Evolutionary conservation across 2,888 invertebrate species (phyloP), one percentile per base, ranked within the genome.

Genomic region (Frankliniella fusca): DNA sequence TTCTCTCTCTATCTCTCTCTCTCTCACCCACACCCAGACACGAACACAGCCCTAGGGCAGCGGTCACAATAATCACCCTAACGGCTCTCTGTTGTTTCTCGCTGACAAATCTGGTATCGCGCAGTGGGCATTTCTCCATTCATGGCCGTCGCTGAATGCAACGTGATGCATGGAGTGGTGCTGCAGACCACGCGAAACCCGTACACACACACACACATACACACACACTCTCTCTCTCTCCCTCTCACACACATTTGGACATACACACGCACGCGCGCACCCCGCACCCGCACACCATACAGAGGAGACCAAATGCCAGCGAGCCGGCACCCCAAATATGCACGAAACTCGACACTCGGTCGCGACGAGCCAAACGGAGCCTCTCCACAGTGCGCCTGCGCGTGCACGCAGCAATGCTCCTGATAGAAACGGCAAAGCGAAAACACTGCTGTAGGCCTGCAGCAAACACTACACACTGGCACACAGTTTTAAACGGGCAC

Each of bases 51-150:
- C 70, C 27, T 11, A 7, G 70, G 70, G 23, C 70, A 27, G 27
- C 70, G 23, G 70, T 23, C 70, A 76, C 70, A 76, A 76, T 27
- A 76, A 76, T 76, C 70, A 76, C 27, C 70, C 70, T 76, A 76
- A 76, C 70, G 27, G 70, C 23, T 23, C 27, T 27, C 0, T 76
- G 70, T 76, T 76, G 70, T 76, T 76, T 23, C 11, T 23, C 70
- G 70, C 27, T 76, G 70, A 76, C 70, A 76, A 76, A 76, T 76
- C 70, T 76, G 70, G 70, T 76, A 76, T 76, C 70, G 70, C 70
- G 23, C 70, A n/a, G 18, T 18, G 18, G 70, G 27, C 70, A 76
- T 54, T 54, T 27, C 70, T 23, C 70, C 70, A 27, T 76, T 76
- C 70, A 76, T 27, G 70, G 27, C 70, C 23, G 54, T 0, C 61